Conservation (phyloP, 1,140 invertebrate genomes). For the Lucilia sericata region DNA sequence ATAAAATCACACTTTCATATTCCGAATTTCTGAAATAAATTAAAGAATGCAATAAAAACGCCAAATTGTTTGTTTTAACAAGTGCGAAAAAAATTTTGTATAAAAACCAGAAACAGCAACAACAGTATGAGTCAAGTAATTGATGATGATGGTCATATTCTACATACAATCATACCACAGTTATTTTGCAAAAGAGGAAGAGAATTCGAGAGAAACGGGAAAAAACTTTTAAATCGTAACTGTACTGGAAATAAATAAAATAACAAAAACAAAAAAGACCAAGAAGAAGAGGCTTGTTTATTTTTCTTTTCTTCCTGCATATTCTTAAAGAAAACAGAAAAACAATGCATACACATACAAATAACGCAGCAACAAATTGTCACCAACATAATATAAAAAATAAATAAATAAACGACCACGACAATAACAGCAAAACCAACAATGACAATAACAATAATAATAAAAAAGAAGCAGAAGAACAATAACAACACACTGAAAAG, state of each 20-base stretch:
- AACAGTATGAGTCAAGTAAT: background rate
- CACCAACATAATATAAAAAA: background rate
- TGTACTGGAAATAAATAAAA: background rate
- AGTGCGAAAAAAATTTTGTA: too few species aligned
- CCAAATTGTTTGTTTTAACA: too few species aligned
- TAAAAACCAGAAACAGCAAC: background rate
- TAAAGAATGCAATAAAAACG: too few species aligned
- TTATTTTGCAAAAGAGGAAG: background rate
- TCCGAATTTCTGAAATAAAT: too few species aligned
- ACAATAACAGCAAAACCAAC: conserved; percentile 33
- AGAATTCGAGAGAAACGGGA: background rate
- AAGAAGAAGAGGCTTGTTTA: background rate
- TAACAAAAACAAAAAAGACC: background rate
- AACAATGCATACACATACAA: background rate
- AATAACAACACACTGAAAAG: too few species aligned
- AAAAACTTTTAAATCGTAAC: background rate
- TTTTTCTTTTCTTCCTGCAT: background rate
- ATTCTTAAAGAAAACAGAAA: background rate
- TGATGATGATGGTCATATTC: background rate
- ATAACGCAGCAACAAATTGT: background rate
- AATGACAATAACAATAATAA: background rate
- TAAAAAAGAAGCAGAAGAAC: too few species aligned
- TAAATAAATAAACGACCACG: background rate
- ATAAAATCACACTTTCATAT: too few species aligned
- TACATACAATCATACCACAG: background rate